Conservation (phyloP, 2,113 vertebrate species). For the Syrrhaptes paradoxus region DNA sequence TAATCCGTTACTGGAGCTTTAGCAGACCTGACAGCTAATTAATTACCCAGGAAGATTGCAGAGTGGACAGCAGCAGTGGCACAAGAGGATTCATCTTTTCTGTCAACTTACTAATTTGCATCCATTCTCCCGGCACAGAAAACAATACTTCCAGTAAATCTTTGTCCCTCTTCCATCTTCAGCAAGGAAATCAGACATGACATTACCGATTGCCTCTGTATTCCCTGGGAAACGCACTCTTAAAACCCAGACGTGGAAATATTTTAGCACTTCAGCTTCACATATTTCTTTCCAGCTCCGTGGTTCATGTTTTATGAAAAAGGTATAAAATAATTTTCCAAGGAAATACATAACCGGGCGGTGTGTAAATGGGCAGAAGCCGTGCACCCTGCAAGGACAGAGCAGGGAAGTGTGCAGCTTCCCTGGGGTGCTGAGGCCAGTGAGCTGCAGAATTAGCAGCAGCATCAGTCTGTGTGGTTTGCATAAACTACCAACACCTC, state of each 20-base stretch:
- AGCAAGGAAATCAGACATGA: slow-evolving; percentile 76
- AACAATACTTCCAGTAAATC: slow-evolving; percentile 64
- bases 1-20: slow-evolving; percentile 46
- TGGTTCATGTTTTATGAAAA: neutral
- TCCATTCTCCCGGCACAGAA: slow-evolving; percentile 24
- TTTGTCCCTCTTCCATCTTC: slow-evolving; percentile 59
- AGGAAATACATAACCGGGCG: accelerated
- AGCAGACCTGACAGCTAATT: slow-evolving; percentile 80
- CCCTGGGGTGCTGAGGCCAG: neutral
- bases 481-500: neutral
- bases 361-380: accelerated
- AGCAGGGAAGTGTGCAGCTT: neutral
- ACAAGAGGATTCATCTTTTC: slow-evolving; percentile 66
- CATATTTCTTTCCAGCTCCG: neutral
- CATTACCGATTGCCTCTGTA: slow-evolving; percentile 70
- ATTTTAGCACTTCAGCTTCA: slow-evolving; percentile 15
- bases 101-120: slow-evolving; percentile 61
- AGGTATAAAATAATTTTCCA: neutral
- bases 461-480: accelerated
- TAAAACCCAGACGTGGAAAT: slow-evolving; percentile 35
- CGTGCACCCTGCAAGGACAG: accelerated
- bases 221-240: slow-evolving; percentile 53
- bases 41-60: slow-evolving; percentile 72
- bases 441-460: neutral
- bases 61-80: slow-evolving; percentile 53